Base-by-base conservation (phyloP, 1,140 invertebrate species). In the Cydia fagiglandana region DNA sequence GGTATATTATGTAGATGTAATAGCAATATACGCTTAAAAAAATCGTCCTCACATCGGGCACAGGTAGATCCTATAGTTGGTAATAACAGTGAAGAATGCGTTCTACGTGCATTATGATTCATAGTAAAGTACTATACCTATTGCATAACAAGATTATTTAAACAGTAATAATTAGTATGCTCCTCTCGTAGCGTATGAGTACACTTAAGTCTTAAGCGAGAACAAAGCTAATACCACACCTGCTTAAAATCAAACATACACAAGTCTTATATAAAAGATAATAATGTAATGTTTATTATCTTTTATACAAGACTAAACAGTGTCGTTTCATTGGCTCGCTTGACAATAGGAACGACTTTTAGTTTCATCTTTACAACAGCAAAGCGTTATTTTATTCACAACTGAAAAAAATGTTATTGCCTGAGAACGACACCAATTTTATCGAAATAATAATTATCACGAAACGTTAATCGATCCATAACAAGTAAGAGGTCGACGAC, bases 91-190 rank as follows among this genome's bases (percentile, higher is more conserved):
- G 20, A 45, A 38, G 66, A 70, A 70, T 70, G 66, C 34, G 66
- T 68, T 17, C 13, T 47, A 47, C 4, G 73, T 70, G 68, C 30
- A 68, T 76, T 76, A 77, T 76, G 64, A 76, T 70, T 61, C 70
- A 75, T 50, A 4, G 45, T 80, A 61, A 76, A 75, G 53, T 73
- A 47, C 73, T 75, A 30, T 75, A 24, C 24, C 24, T 24, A 76
- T 81, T 81, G 74, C 76, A 61, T 77, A 78, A 79, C 76, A 53
- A 24, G 41, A 73, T 28, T 73, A 53, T 50, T 73, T 50, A 50
- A 47, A 73, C 41, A 15, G 41, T 50, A 66, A 66, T 76, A 28
- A 79, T 82, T 82, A 78, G 73, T 80, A 82, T 80, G 77, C 81
- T 78, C 50, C 45, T 75, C 76, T 70, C 64, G 77, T 79, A 76